A percentile compares a stretch with the other conserved stretches of the same genome.
phyloP scores from a whole-genome alignment of 2,797 vertebrate genomes.

The Decapterus maruadsi region DNA sequence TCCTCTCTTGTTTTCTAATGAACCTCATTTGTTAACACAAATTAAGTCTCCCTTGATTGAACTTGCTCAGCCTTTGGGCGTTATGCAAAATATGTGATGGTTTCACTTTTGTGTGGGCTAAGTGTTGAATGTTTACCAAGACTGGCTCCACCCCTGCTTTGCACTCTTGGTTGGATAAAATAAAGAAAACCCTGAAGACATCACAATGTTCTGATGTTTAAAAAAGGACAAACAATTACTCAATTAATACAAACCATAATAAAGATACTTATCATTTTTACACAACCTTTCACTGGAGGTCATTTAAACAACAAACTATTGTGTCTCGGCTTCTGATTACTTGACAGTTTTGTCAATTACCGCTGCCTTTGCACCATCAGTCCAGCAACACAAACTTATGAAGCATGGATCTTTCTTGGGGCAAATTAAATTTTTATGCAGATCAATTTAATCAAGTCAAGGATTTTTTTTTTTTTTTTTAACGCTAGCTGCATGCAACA shows the following conservation, averaged over 20 bases:
- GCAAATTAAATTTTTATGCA: conserved; percentile 79
- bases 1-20: too few relatives aligned
- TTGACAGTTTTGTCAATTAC: conserved; percentile 41
- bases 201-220: neutral
- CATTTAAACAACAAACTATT: conserved; percentile 21
- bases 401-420: conserved; percentile 54
- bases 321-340: conserved; percentile 36
- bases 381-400: conserved; percentile 36
- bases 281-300: conserved; percentile 24
- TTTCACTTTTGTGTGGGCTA: too few relatives aligned
- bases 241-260: neutral
- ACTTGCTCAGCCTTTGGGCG: too few relatives aligned
- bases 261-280: neutral
- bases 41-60: too few relatives aligned
- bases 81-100: too few relatives aligned
- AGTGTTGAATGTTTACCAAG: too few relatives aligned
- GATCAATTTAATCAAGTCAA: conserved; percentile 72
- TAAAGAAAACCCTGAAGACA: too few relatives aligned
- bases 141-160: neutral
- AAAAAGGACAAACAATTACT: neutral
- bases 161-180: neutral
- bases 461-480: conserved; percentile 67
- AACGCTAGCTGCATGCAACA: conserved; percentile 42
- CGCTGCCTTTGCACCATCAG: conserved; percentile 4
- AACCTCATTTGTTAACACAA: too few relatives aligned